Evolutionary conservation across 2,888 invertebrate species (phyloP).

Genomic region (Metellina segmentata): DNA sequence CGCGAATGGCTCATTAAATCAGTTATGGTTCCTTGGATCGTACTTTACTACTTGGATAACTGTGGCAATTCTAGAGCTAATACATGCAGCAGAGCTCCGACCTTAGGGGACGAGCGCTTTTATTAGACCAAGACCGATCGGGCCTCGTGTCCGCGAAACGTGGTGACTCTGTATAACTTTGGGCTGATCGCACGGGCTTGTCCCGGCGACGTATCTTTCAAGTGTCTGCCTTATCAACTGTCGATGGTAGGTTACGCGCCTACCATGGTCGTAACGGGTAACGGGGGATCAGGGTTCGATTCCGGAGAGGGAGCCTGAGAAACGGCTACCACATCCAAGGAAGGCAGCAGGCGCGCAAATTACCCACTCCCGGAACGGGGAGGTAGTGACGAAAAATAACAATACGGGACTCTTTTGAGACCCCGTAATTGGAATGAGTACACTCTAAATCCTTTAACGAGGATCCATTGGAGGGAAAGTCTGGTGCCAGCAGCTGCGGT

Average conservation of each 20-base stretch:
- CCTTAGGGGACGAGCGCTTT: too few species aligned
- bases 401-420: slow-evolving; percentile 82
- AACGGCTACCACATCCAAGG: slow-evolving; percentile 87
- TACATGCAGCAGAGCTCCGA: slow-evolving; percentile 84
- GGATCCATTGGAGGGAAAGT: slow-evolving; percentile 86
- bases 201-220: slow-evolving; percentile 78
- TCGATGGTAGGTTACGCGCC: slow-evolving; percentile 85
- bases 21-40: slow-evolving; percentile 59
- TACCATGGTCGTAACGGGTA: slow-evolving; percentile 87
- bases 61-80: slow-evolving; percentile 87
- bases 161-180: slow-evolving; percentile 72
- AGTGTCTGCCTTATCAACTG: slow-evolving; percentile 81
- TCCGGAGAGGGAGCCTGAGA: slow-evolving; percentile 88
- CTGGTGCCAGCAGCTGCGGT: slow-evolving; percentile 88
- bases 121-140: too few species aligned
- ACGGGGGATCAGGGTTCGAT: slow-evolving; percentile 89
- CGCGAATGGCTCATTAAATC: too few species aligned
- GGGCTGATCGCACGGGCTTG: slow-evolving; percentile 72
- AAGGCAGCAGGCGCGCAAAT: too few species aligned
- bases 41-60: slow-evolving; percentile 83
- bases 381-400: too few species aligned
- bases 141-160: too few species aligned
- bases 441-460: slow-evolving; percentile 85
- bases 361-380: too few species aligned
- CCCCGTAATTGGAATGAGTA: slow-evolving; percentile 84